Evolutionary conservation across 2,888 invertebrate genomes (phyloP).

Genomic region (Gari tellinella): DNA sequence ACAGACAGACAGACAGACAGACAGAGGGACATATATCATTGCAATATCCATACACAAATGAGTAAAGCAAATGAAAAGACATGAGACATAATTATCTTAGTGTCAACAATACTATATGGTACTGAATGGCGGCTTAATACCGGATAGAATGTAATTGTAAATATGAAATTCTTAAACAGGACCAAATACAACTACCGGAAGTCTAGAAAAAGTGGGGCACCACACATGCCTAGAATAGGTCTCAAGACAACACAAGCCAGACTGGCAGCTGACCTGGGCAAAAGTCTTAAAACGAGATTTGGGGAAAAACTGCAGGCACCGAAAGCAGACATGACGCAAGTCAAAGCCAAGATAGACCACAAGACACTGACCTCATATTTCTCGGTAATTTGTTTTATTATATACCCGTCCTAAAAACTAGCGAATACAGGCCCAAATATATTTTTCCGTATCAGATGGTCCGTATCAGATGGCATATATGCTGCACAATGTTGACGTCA

Average conservation of each 20-base stretch:
- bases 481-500: too few relatives aligned
- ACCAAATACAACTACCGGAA: slow-evolving; percentile 15
- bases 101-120: too few relatives aligned
- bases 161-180: neutral
- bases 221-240: slow-evolving; percentile 30
- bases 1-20: too few relatives aligned
- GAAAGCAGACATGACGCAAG: slow-evolving; percentile 28
- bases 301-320: slow-evolving; percentile 30
- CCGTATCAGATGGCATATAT: too few relatives aligned
- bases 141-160: too few relatives aligned
- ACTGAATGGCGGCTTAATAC: neutral
- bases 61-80: too few relatives aligned
- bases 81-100: too few relatives aligned
- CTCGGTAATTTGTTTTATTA: slow-evolving; percentile 53
- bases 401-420: too few relatives aligned
- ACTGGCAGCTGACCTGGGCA: slow-evolving; percentile 44
- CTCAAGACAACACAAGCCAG: slow-evolving; percentile 28
- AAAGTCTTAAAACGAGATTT: slow-evolving; percentile 52
- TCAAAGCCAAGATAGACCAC: slow-evolving; percentile 38
- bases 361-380: slow-evolving; percentile 63
- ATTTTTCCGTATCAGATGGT: too few relatives aligned
- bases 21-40: too few relatives aligned
- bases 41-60: too few relatives aligned
- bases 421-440: too few relatives aligned
- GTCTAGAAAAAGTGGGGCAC: slow-evolving; percentile 21